Evolutionary conservation across 1,140 invertebrate species (phyloP), one percentile per base, ranked within the genome.

Genomic region (Triops longicaudatus): DNA sequence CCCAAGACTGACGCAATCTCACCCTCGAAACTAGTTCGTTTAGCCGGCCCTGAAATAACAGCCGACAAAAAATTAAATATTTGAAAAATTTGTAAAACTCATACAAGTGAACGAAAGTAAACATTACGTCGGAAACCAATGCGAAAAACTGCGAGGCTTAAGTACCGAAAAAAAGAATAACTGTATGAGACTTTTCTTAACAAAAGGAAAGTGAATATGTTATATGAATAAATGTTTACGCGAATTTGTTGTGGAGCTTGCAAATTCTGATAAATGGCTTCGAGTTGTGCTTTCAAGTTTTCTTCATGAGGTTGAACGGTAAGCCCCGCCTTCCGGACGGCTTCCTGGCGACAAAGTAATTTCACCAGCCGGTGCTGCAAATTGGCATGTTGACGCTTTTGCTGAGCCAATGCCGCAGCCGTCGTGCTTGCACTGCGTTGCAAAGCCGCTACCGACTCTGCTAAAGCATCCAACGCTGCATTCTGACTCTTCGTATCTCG

Each of bases 181-280:
- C 12, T 50, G 17, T 31, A 12, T 37, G 28, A 31, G 31, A 37
- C 31, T 4, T 37, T 37, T 7, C 31, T 37, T 7, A 7, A 37
- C 31, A 37, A 37, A 2, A 37, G n/a, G 31, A 37, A 37, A 2
- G 31, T 7, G 31, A 37, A 37, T 37, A 37, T 4, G 2, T 4
- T 37, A 37, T 37, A 4, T 37, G 2, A 4, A 4, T 7, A 37
- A 17, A 79, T 43, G 28, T 80, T 83, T 84, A 93, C 93, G 85
- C 96, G 96, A 81, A 95, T 96, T 81, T 97, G 93, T 74, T 94
- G 96, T 12, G 95, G 95, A 12, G 93, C 91, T 79, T 93, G 93
- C 1, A 98, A 88, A 82, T 96, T 92, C 0, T 90, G 88, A 75
- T 94, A 91, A 83, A 97, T 89, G 73, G 90, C 89, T 85, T 97